Conservation (phyloP, 2,888 invertebrate species). For the Deilephila elpenor region DNA sequence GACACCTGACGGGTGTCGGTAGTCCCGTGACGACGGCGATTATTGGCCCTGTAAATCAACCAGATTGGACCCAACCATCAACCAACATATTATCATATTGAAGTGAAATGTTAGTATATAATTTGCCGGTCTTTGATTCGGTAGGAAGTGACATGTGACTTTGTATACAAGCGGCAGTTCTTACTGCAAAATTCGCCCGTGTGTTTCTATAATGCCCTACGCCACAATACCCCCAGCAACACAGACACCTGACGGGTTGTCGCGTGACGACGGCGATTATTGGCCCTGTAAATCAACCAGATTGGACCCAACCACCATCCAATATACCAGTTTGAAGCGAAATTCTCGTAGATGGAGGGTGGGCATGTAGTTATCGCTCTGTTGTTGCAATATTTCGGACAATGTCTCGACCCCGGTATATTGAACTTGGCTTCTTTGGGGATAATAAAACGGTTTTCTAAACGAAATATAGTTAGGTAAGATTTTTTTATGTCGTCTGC, state of each 20-base stretch:
- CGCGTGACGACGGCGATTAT: slow-evolving; percentile 73
- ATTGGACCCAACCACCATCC: slow-evolving; percentile 71
- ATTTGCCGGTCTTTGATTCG: too few relatives aligned
- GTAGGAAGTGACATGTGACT: not conserved
- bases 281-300: slow-evolving; percentile 76
- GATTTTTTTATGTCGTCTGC: not conserved
- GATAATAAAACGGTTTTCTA: not conserved
- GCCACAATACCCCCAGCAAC: slow-evolving; percentile 59
- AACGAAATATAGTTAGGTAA: not conserved
- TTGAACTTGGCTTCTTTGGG: slow-evolving; percentile 18
- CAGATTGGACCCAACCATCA: slow-evolving; percentile 71
- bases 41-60: slow-evolving; percentile 78
- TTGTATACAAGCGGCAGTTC: not conserved
- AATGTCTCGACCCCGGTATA: slow-evolving; percentile 41
- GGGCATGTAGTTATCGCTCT: slow-evolving; percentile 36
- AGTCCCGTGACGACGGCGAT: slow-evolving; percentile 69
- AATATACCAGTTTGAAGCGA: slow-evolving; percentile 61
- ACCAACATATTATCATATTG: slow-evolving; percentile 68
- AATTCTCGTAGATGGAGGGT: slow-evolving; percentile 41
- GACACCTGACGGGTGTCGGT: slow-evolving; percentile 62
- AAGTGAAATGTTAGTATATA: slow-evolving; percentile 37
- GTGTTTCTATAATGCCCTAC: slow-evolving; percentile 51
- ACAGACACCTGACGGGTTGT: slow-evolving; percentile 66
- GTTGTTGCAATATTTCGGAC: slow-evolving; percentile 51
- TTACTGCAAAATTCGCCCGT: slow-evolving; percentile 31